Percentiles rank a stretch among this genome's conserved stretches.
Conservation (phyloP, 1,140 invertebrate species). For the Rhopalosiphum padi region DNA sequence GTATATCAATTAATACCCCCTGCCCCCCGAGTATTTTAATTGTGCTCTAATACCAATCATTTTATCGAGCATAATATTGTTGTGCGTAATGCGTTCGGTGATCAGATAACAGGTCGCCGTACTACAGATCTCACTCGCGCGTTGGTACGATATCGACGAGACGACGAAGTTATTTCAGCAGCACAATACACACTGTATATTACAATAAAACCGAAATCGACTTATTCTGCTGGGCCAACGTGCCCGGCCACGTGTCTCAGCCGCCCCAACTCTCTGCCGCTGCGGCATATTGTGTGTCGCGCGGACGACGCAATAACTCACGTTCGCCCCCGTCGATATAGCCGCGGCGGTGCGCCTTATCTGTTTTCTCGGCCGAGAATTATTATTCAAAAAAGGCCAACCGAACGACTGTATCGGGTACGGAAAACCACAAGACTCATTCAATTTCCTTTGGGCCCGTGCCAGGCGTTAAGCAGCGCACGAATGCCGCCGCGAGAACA, state of each 20-base stretch:
- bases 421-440: conserved; percentile 25
- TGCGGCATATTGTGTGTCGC: background rate
- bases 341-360: background rate
- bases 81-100: background rate
- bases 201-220: background rate
- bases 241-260: background rate
- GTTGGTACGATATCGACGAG: too few relatives aligned
- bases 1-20: too few relatives aligned
- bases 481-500: background rate
- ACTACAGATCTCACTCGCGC: background rate
- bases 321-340: background rate
- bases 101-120: background rate
- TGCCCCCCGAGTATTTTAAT: too few relatives aligned
- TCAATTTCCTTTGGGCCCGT: conserved; percentile 32
- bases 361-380: background rate
- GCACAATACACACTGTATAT: background rate
- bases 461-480: conserved; percentile 23
- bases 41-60: background rate
- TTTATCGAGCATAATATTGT: background rate
- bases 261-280: background rate
- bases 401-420: background rate
- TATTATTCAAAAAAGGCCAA: conserved; percentile 34
- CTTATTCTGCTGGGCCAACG: background rate
- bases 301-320: conserved; percentile 16
- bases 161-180: background rate